Evolutionary conservation across 2,888 invertebrate genomes (phyloP), one percentile per base, ranked within the genome.

Genomic region (Hyposoter didymator): DNA sequence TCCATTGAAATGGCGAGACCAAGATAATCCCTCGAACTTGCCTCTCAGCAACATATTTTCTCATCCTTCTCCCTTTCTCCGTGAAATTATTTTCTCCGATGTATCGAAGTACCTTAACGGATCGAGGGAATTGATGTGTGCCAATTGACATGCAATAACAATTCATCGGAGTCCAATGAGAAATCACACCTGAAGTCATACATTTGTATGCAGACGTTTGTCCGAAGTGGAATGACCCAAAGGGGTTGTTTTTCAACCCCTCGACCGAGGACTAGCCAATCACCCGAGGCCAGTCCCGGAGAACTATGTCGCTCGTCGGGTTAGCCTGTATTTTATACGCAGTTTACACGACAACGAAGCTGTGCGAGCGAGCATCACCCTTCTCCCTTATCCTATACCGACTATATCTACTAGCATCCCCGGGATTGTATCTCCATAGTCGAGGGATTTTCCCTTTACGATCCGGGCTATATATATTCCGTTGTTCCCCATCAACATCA

Each of bases 371-470:
- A 28, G 28, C 47, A 64, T 78, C 74, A 81, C 84, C 85, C 89
- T 87, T 85, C 88, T 85, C 87, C 88, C 89, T 91, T 92, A 47
- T 69, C 45, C 90, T 90, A 39, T 8, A 87, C 79, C 85, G 85
- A 86, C 88, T 88, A 90, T 89, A 92, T 90, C 90, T 90, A 89
- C 89, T 89, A 90, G 88, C 87, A 82, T 89, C 86, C 88, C 79
- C 89, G 88, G 89, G 89, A 90, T 87, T 87, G 89, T 78, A 67
- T 90, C 90, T 90, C 90, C 88, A 86, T 80, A 88, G 83, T 80
- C 88, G 84, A 88, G 88, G 88, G 88, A 90, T 90, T 88, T 87
- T 88, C 86, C 89, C 89, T 91, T 90, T 90, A 89, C 90, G 88
- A 88, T 78, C 70, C 67, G 62, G 47, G 45, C 76, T 55, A 69